Evolutionary conservation across 2,113 vertebrate genomes (phyloP).

Genomic region (Macroglossus sobrinus): DNA sequence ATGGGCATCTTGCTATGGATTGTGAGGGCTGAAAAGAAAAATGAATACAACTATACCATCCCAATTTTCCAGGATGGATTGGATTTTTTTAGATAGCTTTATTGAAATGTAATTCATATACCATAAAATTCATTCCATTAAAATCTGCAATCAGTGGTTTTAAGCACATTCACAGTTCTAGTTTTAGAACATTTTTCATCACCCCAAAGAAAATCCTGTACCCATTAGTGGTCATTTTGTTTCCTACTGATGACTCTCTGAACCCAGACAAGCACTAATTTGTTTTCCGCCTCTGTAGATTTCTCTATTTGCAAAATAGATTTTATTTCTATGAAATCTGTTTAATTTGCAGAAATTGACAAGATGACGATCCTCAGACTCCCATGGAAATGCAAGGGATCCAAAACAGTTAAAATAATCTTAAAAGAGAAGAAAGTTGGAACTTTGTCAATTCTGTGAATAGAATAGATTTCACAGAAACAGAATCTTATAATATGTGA

Average conservation of each 20-base stretch:
- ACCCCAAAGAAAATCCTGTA: not conserved
- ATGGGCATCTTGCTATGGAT: not conserved
- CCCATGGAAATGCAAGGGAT: not conserved
- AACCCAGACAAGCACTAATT: not conserved
- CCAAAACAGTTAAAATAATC: not conserved
- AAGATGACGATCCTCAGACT: not conserved
- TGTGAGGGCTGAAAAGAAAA: not conserved
- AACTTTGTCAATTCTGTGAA: not conserved
- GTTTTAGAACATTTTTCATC: conserved; percentile 12
- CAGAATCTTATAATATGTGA: not conserved
- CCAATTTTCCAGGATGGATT: not conserved
- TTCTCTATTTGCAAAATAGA: not conserved
- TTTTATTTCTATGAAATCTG: not conserved
- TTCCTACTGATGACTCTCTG: not conserved
- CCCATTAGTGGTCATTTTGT: not conserved
- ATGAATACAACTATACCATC: not conserved
- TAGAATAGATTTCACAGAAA: not conserved
- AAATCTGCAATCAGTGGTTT: not conserved
- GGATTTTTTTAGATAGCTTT: not conserved
- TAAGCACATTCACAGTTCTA: not conserved
- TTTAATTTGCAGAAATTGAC: not conserved
- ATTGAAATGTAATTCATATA: not conserved
- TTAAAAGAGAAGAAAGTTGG: not conserved
- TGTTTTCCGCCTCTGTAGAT: not conserved
- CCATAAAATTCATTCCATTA: not conserved